Evolutionary conservation across 2,888 invertebrate species (phyloP).

Genomic region (Cryptus viduatorius): DNA sequence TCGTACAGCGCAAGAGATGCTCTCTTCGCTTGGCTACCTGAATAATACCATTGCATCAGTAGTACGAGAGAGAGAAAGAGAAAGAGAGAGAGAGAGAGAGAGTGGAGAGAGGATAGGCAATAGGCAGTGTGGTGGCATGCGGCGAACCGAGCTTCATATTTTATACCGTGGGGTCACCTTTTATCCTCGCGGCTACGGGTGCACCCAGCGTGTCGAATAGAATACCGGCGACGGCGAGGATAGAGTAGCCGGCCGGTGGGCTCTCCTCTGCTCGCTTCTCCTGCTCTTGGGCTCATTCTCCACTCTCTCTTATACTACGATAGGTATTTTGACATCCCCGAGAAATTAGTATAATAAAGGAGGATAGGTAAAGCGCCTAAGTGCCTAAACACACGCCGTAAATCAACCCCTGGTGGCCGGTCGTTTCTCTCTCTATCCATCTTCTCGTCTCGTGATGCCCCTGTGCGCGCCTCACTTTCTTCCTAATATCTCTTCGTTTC

Average conservation of each 20-base stretch:
- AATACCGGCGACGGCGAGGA: conserved; percentile 73
- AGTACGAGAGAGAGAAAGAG: neutral
- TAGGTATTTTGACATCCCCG: conserved; percentile 83
- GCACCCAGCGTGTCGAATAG: conserved; percentile 84
- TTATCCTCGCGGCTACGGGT: conserved; percentile 81
- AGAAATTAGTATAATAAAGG: conserved; percentile 84
- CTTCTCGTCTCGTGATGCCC: conserved; percentile 11
- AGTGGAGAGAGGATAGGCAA: conserved; percentile 9
- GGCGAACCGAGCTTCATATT: conserved; percentile 76
- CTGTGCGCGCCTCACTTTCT: neutral
- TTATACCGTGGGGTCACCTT: conserved; percentile 78
- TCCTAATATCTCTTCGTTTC: conserved; percentile 3
- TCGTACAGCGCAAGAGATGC: conserved; percentile 35
- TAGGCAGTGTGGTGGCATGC: conserved; percentile 61
- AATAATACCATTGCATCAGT: conserved; percentile 52
- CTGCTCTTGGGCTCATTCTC: neutral
- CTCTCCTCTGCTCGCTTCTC: neutral
- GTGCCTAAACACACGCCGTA: conserved; percentile 83
- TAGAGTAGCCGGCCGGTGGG: conserved; percentile 6
- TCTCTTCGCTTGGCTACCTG: conserved; percentile 62
- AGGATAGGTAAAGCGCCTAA: conserved; percentile 75
- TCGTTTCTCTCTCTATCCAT: conserved; percentile 63
- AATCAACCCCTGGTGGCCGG: conserved; percentile 75
- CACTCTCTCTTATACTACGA: conserved; percentile 59
- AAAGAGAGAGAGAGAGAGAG: conserved; percentile 3